Base-by-base conservation (phyloP, 2,113 vertebrate genomes). In the Prionailurus bengalensis region DNA sequence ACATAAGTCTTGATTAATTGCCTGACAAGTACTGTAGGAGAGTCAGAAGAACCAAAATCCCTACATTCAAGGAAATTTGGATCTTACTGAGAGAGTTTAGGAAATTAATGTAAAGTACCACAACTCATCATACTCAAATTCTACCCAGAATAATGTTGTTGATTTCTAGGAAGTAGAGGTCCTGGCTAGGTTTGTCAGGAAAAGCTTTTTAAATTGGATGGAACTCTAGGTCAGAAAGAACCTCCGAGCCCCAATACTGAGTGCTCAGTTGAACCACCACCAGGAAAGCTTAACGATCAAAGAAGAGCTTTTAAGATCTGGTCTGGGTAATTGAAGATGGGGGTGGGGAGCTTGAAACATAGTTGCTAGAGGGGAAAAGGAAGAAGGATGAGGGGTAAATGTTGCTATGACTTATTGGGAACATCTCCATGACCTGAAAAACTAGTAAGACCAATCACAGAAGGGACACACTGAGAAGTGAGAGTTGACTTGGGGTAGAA, bases 151-250 rank as follows among this genome's bases (percentile, higher is more conserved):
- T 33, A n/a, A 0, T 55, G 11, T 31, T 78, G 45, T 83, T 79
- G 31, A 73, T 76, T 94, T 96, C 31, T 36, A 74, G 31, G 33
- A 93, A 92, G 12, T 45, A 74, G 55, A 55, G 13, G 0, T 58
- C 31, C 61, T 29, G 4, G 55, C 74, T n/a, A 45, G 21, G 25
- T 96, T 71, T 78, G 17, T 81, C 7, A 79, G 29, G 5, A 66
- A 89, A 93, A 86, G 6, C 58, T 58, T 81, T 84, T 79, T 48
- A 53, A 76, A 81, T n/a, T 13, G 42, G 6, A 42, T 80, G 21
- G 27, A 80, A 97, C n/a, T 61, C n/a, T 5, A 95, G 25, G 21
- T 79, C n/a, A 71, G 71, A 70, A 95, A 86, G 23, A n/a, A n/a
- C 10, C 25, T 36, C 9, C 84, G 66, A 92, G 4, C 5, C 42